These are phyloP conservation scores for Herpetotheres cachinnans DNA, from an alignment of 2,113 vertebrate species.

Conservation along the genomic window DNA sequence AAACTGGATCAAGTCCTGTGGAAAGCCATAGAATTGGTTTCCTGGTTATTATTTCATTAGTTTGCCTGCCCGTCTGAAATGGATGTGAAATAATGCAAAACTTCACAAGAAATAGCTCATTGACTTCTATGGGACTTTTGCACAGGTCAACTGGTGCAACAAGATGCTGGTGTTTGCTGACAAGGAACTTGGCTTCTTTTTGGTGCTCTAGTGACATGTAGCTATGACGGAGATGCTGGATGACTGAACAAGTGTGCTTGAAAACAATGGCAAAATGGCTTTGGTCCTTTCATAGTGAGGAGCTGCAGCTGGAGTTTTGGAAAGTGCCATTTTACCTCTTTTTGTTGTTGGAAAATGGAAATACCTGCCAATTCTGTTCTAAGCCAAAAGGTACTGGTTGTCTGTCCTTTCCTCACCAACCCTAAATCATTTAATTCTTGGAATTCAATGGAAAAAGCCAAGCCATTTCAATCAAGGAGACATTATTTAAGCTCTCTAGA, in stretches of 20 bases:
- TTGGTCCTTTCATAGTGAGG: not conserved
- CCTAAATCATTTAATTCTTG: not conserved
- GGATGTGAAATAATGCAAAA: not conserved
- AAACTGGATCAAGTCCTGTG: not conserved
- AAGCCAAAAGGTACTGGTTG: not conserved
- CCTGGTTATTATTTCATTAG: not conserved
- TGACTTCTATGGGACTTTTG: not conserved
- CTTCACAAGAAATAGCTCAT: not conserved
- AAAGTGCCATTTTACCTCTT: not conserved
- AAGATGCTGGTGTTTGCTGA: not conserved
- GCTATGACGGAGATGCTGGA: accelerated
- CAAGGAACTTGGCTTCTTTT: not conserved
- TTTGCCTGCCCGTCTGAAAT: not conserved
- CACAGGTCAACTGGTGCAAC: not conserved
- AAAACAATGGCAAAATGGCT: not conserved
- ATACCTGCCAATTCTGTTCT: not conserved
- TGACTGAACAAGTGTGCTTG: not conserved
- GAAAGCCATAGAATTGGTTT: not conserved
- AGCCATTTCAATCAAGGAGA: not conserved
- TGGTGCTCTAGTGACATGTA: not conserved
- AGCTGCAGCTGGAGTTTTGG: not conserved
- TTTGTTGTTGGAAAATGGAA: not conserved
- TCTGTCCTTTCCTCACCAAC: not conserved
- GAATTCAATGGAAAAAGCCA: not conserved
- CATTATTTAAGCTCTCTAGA: not conserved